Base-by-base conservation (phyloP, 1,140 invertebrate genomes). In the Popillia japonica region DNA sequence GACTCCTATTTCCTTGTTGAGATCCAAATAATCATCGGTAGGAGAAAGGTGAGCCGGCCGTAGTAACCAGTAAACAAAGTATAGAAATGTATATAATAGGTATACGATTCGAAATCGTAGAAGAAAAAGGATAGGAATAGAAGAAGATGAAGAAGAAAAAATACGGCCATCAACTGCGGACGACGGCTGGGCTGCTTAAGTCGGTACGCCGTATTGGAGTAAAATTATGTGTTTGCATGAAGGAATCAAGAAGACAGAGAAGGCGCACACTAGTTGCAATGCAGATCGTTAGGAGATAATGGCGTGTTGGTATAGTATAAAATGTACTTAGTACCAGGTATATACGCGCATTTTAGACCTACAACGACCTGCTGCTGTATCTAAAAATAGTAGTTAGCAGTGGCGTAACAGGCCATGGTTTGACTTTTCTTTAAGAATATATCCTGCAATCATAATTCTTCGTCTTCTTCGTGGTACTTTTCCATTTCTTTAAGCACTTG, bases 221-320 rank as follows among this genome's bases (percentile, higher is more conserved):
- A 55, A 55, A 55, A 55, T 55, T 55, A 55, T 55, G 48, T 55
- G 48, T 55, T 55, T 55, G 48, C 48, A 17, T n/a, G 48, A n/a
- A 17, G 48, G 48, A 55, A 55, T 14, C 14, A 55, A 55, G 48
- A n/a, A 55, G 48, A 55, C 17, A 55, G 48, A 55, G 48, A 55
- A 55, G 48, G 11, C 48, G 27, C 27, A 34, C 4, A 34, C 48
- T 55, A 17, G 48, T n/a, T 17, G 48, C 17, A 17, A 17, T 55
- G 48, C 48, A n/a, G 48, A 55, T 55, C 48, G 48, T 55, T 55
- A 55, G 48, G 48, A 55, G 48, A 55, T 55, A 55, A 17, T 55
- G 27, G 17, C 48, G 14, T 55, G 17, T 14, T 55, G n/a, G 48
- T 55, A 55, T 55, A 44, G 4, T 44, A 55, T 55, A 55, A 55